Conservation (phyloP, 2,797 vertebrate species). For the Hippopotamyrus pictus region DNA sequence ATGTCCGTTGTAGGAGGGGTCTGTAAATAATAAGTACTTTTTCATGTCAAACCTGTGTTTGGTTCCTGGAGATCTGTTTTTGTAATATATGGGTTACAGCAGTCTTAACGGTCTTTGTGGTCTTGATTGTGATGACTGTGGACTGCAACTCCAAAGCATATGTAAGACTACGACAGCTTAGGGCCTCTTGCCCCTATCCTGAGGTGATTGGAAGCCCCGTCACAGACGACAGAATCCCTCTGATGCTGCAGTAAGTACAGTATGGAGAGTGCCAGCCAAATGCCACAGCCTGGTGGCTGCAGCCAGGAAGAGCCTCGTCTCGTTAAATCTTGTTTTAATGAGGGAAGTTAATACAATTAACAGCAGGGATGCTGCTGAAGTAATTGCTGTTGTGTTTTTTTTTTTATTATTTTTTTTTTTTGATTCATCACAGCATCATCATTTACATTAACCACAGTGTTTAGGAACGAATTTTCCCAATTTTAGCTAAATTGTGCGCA, state of each 20-base stretch:
- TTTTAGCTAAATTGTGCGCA: not conserved
- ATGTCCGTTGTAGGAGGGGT: not conserved
- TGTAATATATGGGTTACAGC: not conserved
- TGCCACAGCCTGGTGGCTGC: not conserved
- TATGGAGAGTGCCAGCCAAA: not conserved
- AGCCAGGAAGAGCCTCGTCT: not conserved
- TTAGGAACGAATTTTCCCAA: not conserved
- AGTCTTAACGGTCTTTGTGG: not conserved
- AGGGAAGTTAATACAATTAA: slow-evolving; percentile 2
- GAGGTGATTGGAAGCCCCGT: not conserved
- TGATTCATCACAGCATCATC: not conserved
- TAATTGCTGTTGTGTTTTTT: not conserved
- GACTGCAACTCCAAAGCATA: not conserved
- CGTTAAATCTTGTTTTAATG: slow-evolving; percentile 1
- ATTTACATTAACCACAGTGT: not conserved
- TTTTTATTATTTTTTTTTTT: not conserved
- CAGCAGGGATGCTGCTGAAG: not conserved
- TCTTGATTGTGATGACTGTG: not conserved
- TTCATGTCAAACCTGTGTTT: not conserved
- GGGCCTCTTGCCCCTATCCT: not conserved
- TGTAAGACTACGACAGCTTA: not conserved
- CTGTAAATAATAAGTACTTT: not conserved
- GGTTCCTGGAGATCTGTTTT: not conserved
- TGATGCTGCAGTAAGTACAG: not conserved
- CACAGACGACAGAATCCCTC: not conserved